Base-by-base conservation (phyloP, 2,113 vertebrate genomes). In the Tychaedon coryphoeus region DNA sequence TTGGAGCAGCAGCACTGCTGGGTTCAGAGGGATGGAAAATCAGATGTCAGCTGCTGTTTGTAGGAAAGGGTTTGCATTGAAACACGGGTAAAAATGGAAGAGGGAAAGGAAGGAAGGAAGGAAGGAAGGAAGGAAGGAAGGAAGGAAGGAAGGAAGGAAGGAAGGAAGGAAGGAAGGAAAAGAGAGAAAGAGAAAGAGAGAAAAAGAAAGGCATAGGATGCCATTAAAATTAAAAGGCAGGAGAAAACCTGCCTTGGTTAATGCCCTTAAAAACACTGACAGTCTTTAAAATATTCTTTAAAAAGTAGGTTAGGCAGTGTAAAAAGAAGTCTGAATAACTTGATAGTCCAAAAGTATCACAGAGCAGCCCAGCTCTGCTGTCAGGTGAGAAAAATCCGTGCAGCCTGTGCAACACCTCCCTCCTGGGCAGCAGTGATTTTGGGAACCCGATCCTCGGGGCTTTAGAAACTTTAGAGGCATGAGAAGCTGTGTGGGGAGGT, bases 401-500 rank as follows among this genome's bases (percentile, higher is more conserved):
- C 34, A 70, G 38, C 34, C 25, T 2, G 8, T 7, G 42, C 67
- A 85, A 10, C 5, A 0, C 47, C 54, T 75, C 65, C 71, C 66
- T 93, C n/a, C 82, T 12, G 43, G 56, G 78, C 89, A 62, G 79
- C 43, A 17, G 87, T 2, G 64, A 45, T 90, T 70, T 86, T 0
- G 6, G 95, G 64, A 96, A 94, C 67, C 88, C 10, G 91, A 90
- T 77, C 53, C 88, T 8, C 13, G 7, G 71, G 34, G 51, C 53
- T 91, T 80, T 38, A 7, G 95, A 94, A 91, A 96, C 77, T 40
- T 71, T 82, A 88, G 87, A 95, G 95, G 78, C 91, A 93, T 95
- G 93, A 95, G 94, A 93, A 96, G 91, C 47, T 94, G 86, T 2
- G 79, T 60, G 58, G 0, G 1, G 88, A 75, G 90, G 60, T 31